Evolutionary conservation across 2,797 vertebrate genomes (phyloP), one percentile per base, ranked within the genome.

Genomic region (Lerista edwardsae): DNA sequence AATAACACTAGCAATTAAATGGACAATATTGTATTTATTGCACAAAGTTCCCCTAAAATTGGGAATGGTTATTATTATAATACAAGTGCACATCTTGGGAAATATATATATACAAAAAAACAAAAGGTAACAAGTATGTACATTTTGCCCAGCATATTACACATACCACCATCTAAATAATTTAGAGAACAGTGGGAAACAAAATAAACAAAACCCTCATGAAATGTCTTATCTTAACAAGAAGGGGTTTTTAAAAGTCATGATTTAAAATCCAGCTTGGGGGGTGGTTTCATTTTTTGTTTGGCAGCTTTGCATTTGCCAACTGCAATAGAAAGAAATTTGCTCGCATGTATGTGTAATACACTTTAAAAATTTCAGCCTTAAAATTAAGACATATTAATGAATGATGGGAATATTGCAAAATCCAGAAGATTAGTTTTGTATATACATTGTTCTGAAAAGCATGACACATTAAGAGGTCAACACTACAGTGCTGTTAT

Each of bases 1-100:
- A 89, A 90, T 84, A 31, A 80, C 85, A 91, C 75, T 79, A 82
- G 79, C 36, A 75, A 91, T 91, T 93, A 95, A 96, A 95, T 29
- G 92, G 94, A 96, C 92, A 96, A 95, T 93, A 87, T 92, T 96
- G 95, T 97, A 94, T 99, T 99, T 99, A 99, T 99, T 99, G 98
- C 98, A 99, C 98, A 98, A 98, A 97, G 96, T 98, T 98, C 97
- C 98, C 98, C 98, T 96, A 98, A 98, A 99, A 99, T 96, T 97
- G 98, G 98, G 98, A 98, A 97, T 95, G 95, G 96, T 97, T 96
- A 96, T 97, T 96, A 96, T 97, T 96, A 95, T 95, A 96, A 96
- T 97, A 98, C 96, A 96, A 93, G 95, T 96, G 96, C 95, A 96
- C 96, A 96, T 96, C 96, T 95, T 97, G 97, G 98, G 96, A 97